Evolutionary conservation across 2,113 vertebrate species (phyloP).

Genomic region (Bos javanicus): DNA sequence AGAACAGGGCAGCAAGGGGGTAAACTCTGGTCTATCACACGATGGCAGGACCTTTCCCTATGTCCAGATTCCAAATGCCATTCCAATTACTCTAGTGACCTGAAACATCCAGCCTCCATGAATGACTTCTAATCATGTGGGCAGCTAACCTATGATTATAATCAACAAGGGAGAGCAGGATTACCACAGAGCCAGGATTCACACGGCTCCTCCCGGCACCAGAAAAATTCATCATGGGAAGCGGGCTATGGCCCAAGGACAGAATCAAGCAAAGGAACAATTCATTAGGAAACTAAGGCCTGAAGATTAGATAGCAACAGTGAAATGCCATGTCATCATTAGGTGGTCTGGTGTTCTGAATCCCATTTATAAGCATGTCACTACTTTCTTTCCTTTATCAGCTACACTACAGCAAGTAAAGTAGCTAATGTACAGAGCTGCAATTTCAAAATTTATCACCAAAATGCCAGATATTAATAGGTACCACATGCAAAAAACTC

Average conservation of each 20-base stretch:
- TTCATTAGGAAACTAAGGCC: neutral
- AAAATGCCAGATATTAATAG: neutral
- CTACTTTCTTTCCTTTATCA: neutral
- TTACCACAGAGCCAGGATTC: neutral
- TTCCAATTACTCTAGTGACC: slow-evolving; percentile 9
- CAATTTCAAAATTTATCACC: neutral
- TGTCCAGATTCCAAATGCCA: slow-evolving; percentile 8
- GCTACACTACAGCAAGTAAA: neutral
- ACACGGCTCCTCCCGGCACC: neutral
- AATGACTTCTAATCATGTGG: neutral
- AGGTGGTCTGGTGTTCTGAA: neutral
- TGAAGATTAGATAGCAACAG: neutral
- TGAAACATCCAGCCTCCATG: neutral
- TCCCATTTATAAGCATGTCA: neutral
- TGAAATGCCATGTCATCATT: neutral
- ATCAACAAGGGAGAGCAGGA: neutral
- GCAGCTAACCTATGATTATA: slow-evolving; percentile 8
- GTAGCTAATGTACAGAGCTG: accelerated
- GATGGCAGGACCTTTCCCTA: neutral
- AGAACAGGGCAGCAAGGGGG: neutral
- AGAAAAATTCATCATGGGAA: neutral
- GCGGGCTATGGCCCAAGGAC: neutral
- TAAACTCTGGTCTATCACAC: accelerated
- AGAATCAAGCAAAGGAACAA: neutral
- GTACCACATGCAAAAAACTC: neutral